phyloP scores from a whole-genome alignment of 2,113 vertebrate genomes.

The Spermophilus dauricus region DNA sequence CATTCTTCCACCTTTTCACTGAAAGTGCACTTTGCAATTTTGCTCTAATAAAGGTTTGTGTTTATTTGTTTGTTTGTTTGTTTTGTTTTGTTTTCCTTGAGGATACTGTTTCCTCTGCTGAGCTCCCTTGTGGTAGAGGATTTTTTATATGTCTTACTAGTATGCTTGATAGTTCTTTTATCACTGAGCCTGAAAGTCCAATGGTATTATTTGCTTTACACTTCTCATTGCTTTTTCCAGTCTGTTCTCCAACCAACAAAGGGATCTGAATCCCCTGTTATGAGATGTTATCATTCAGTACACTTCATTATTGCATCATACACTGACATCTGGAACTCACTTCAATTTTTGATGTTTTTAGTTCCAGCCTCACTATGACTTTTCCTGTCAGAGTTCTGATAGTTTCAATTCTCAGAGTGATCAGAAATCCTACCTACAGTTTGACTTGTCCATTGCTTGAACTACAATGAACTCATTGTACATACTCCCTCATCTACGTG shows the following conservation, averaged over 20 bases:
- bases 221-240: background rate
- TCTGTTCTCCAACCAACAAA: background rate
- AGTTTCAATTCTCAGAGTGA: background rate
- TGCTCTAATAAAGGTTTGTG: background rate
- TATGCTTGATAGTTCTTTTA: background rate
- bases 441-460: background rate
- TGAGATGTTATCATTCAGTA: background rate
- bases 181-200: background rate
- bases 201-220: rapidly evolving
- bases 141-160: background rate
- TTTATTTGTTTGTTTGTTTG: too few species aligned
- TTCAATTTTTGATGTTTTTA: background rate
- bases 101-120: background rate
- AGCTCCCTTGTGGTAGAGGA: background rate
- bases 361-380: background rate
- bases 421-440: background rate
- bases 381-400: background rate
- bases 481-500: background rate
- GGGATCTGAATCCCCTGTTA: background rate
- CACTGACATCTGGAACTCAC: background rate
- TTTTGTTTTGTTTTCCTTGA: background rate
- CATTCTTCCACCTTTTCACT: background rate
- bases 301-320: background rate
- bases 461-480: background rate
- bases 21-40: background rate